These are phyloP conservation scores for Drosophila obscura DNA, from an alignment of 1,140 invertebrate genomes.

Conservation along the genomic window DNA sequence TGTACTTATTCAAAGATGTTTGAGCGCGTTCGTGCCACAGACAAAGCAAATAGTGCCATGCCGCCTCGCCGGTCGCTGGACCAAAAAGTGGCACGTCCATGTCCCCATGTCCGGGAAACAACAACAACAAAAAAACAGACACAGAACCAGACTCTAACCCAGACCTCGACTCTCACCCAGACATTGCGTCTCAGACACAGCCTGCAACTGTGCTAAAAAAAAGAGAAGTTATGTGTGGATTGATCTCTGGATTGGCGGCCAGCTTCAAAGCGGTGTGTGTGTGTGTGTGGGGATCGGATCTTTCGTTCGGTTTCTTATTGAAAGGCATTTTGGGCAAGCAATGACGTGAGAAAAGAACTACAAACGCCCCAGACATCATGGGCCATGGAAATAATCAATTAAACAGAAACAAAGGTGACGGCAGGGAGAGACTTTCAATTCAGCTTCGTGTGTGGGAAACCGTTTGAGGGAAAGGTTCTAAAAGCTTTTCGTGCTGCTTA, in stretches of 20 bases:
- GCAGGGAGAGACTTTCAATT: slow-evolving; percentile 29
- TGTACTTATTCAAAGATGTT: slow-evolving; percentile 60
- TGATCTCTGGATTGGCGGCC: slow-evolving; percentile 46
- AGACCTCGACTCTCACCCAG: too few species aligned
- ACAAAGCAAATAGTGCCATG: slow-evolving; percentile 38
- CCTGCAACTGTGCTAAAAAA: slow-evolving; percentile 53
- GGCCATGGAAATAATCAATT: slow-evolving; percentile 56
- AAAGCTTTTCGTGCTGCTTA: slow-evolving; percentile 37
- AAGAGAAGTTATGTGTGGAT: slow-evolving; percentile 43
- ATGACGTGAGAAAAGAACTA: slow-evolving; percentile 59
- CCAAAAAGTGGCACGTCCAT: slow-evolving; percentile 58
- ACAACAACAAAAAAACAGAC: too few species aligned
- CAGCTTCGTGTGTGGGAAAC: slow-evolving; percentile 55
- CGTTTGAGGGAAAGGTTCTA: slow-evolving; percentile 25
- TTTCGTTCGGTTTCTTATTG: slow-evolving; percentile 24
- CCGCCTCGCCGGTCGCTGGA: slow-evolving; percentile 26
- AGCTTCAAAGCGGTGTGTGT: slow-evolving; percentile 33
- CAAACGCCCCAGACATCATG: slow-evolving; percentile 31
- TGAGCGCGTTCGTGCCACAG: slow-evolving; percentile 49
- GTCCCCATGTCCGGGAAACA: slow-evolving; percentile 16
- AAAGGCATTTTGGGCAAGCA: slow-evolving; percentile 49
- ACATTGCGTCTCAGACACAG: slow-evolving; percentile 5
- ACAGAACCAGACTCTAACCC: too few species aligned
- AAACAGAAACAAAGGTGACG: slow-evolving; percentile 36
- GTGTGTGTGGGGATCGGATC: neutral